phyloP scores from a whole-genome alignment of 2,113 vertebrate genomes.

The Atrichornis clamosus region DNA sequence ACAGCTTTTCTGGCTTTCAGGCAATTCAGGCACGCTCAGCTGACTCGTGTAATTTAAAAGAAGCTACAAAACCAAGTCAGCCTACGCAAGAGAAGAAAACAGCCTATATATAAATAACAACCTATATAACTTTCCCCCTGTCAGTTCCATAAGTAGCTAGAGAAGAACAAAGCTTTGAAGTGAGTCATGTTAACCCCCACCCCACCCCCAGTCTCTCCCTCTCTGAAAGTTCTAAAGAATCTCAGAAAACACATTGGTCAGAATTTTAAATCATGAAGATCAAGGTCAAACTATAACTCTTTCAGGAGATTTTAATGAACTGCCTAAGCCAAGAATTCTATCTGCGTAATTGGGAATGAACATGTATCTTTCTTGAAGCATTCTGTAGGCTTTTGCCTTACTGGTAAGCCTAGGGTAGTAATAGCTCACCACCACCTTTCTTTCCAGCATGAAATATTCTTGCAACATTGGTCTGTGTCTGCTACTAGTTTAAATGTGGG shows the following conservation, averaged over 20 bases:
- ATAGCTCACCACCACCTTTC: neutral
- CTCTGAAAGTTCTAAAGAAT: neutral
- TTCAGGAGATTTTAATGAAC: neutral
- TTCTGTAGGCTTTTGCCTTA: neutral
- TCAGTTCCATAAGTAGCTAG: neutral
- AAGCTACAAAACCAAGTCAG: neutral
- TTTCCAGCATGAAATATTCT: neutral
- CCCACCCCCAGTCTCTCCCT: neutral
- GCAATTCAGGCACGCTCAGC: neutral
- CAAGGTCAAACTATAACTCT: neutral
- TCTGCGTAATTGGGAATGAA: neutral
- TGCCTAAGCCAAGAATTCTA: neutral
- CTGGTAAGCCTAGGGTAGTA: neutral
- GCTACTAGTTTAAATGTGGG: neutral
- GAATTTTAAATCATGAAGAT: neutral
- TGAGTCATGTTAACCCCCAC: neutral
- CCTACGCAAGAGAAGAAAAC: conserved; percentile 15
- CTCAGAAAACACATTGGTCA: neutral
- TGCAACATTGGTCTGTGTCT: neutral
- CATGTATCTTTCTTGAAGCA: neutral
- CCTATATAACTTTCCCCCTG: neutral
- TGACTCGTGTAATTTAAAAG: neutral
- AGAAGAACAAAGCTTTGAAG: conserved; percentile 28
- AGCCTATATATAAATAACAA: conserved; percentile 34
- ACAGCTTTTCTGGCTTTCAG: neutral